phyloP scores from a whole-genome alignment of 2,113 vertebrate genomes.

The Phodopus roborovskii region DNA sequence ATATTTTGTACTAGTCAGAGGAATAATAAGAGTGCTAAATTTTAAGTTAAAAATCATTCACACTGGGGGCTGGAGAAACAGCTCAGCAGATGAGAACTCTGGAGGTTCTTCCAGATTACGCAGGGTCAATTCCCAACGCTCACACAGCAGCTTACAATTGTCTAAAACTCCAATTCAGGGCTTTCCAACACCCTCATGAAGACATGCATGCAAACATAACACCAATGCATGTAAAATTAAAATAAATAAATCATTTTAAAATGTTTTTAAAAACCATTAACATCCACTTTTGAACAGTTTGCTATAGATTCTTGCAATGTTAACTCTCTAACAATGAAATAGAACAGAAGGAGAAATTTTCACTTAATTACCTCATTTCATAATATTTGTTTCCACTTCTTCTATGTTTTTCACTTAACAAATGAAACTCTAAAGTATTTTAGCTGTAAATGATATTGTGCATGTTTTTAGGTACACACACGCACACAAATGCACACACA shows the following conservation, averaged over 20 bases:
- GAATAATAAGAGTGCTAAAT: conserved; percentile 44
- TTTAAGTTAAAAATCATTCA: not conserved
- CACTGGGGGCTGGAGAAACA: not conserved
- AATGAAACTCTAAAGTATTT: not conserved
- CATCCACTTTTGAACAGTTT: conserved; percentile 6
- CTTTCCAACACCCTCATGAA: not conserved
- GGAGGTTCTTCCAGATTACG: not conserved
- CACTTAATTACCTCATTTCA: conserved; percentile 35
- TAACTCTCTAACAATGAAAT: not conserved
- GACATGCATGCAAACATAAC: not conserved
- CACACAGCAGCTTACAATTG: not conserved
- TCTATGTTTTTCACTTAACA: not conserved
- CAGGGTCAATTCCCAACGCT: not conserved
- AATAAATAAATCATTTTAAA: not conserved
- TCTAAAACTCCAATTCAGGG: not conserved
- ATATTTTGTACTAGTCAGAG: not conserved
- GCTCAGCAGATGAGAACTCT: not conserved
- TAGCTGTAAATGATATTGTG: not conserved
- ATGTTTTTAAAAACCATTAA: not conserved
- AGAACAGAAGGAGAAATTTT: not conserved
- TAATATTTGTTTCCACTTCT: conserved; percentile 26
- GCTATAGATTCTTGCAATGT: conserved; percentile 30
- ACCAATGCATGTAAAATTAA: not conserved
- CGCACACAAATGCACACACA: not conserved
- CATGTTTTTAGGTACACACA: not conserved